Evolutionary conservation across 2,113 vertebrate species (phyloP), one percentile per base, ranked within the genome.

Genomic region (Erythrolamprus reginae): DNA sequence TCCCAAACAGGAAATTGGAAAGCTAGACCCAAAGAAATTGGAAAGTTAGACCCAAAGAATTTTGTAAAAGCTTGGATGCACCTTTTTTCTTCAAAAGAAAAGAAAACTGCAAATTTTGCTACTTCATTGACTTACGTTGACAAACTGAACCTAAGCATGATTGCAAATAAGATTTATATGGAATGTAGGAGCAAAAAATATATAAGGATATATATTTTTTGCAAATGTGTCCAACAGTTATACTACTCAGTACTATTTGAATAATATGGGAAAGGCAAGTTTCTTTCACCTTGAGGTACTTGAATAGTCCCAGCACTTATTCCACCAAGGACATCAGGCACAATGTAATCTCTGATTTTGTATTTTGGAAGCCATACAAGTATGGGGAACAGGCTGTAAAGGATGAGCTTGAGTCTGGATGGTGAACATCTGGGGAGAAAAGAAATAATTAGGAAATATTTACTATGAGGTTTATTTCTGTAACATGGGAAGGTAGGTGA

Each of bases 361-460:
- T 99, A 99, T 94, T 98, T 98, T 92, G 98, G 98, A 1, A 99
- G 97, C 98, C 98, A 99, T 61, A 96, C 96, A 17, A 99, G 97
- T 0, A 99, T 96, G 0, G 98, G 98, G 90, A 99, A 95, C 84
- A 98, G 96, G 93, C 97, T 96, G 48, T 98, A 96, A 82, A 98
- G 90, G 84, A 96, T 82, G 19, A 96, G 88, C 93, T 97, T 98
- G 90, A 98, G 28, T 77, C 98, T 97, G 90, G 96, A 89, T 0
- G 95, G 91, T 6, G 99, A 99, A 84, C 98, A 99, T 90, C 98
- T 99, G 48, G 82, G 88, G 65, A 55, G 92, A 86, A 89, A 88
- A 61, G 8, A 19, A 47, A 91, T 45, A 65, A n/a, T 3, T 26
- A 84, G 42, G 58, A 56, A 26, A 45, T 19, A 83, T 85, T 82